A percentile compares a stretch with the other conserved stretches of the same genome.
These are phyloP conservation scores for Dryomyza anilis DNA, from an alignment of 2,888 invertebrate species.

Conservation along the genomic window DNA sequence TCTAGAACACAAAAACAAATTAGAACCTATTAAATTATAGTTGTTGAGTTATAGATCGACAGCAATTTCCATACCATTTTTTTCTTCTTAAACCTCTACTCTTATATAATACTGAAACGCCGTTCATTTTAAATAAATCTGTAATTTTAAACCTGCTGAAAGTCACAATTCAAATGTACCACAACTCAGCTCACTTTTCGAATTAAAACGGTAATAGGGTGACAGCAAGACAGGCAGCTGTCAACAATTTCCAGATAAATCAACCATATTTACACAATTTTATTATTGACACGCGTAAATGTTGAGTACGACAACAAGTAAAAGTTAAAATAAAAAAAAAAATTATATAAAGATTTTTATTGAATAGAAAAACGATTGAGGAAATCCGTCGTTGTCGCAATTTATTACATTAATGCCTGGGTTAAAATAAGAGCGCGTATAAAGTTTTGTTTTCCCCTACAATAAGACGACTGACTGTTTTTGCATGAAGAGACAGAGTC, in stretches of 20 bases:
- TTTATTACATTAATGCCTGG: background rate
- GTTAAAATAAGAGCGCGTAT: background rate
- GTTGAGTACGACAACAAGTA: background rate
- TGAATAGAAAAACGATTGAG: constrained; percentile 12
- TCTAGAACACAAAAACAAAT: too few relatives aligned
- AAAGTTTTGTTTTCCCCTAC: background rate
- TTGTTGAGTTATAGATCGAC: too few relatives aligned
- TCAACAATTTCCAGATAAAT: constrained; percentile 17
- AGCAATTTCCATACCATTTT: too few relatives aligned
- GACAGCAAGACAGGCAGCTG: constrained; percentile 11
- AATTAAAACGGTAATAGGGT: constrained; percentile 6
- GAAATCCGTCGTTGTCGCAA: constrained; percentile 3
- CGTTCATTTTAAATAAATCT: background rate
- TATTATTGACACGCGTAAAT: constrained; percentile 12
- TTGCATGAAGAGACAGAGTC: background rate
- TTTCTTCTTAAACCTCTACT: too few relatives aligned
- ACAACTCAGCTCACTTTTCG: constrained; percentile 16
- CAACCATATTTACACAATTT: constrained; percentile 2
- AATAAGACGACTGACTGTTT: background rate
- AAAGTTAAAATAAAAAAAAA: background rate
- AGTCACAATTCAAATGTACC: background rate
- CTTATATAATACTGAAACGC: too few relatives aligned
- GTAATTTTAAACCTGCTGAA: background rate
- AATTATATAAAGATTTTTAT: background rate
- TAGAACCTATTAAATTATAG: too few relatives aligned